Base-by-base conservation (phyloP, 2,797 vertebrate genomes). In the Setipinna tenuifilis region DNA sequence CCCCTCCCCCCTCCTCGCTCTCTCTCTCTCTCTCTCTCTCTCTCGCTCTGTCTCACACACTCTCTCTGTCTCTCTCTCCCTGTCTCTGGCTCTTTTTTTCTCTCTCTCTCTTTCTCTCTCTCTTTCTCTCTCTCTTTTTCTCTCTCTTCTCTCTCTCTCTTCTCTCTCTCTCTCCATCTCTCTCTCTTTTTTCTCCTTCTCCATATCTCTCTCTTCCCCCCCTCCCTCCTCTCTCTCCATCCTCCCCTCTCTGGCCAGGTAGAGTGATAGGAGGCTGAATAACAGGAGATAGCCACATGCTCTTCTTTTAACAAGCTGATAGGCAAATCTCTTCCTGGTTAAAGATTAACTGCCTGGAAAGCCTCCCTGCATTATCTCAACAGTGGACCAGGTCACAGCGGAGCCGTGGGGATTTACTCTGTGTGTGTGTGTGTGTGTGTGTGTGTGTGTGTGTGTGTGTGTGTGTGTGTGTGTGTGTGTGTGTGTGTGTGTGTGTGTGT, bases 321-420 rank as follows among this genome's bases (percentile, higher is more conserved):
- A 93, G 94, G 93, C 93, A 95, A 95, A 96, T 96, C 95, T 94
- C 90, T 95, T 94, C 91, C 94, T 94, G 94, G 95, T 95, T 96
- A 95, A 95, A 95, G 95, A 95, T 95, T 94, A 95, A 94, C 92
- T 88, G 89, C 89, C 92, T 89, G 89, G 92, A 86, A 91, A 92
- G 93, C 92, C 94, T 92, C 93, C 92, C 91, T 91, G 92, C 89
- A 93, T 95, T 95, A 94, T 95, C 94, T 95, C 92, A 89, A 87
- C 86, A 90, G 92, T 91, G 92, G 92, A 87, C 91, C 89, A 17
- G 91, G 92, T 89, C 93, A 92, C 87, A 93, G 91, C 88, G 94
- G 92, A 95, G 93, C 94, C 95, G 91, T 90, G 91, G 92, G 94
- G 94, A 95, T 95, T 94, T 94, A 93, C 86, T 90, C 28, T 82